Evolutionary conservation across 1,140 invertebrate genomes (phyloP).

Genomic region (Thaumetopoea pityocampa): DNA sequence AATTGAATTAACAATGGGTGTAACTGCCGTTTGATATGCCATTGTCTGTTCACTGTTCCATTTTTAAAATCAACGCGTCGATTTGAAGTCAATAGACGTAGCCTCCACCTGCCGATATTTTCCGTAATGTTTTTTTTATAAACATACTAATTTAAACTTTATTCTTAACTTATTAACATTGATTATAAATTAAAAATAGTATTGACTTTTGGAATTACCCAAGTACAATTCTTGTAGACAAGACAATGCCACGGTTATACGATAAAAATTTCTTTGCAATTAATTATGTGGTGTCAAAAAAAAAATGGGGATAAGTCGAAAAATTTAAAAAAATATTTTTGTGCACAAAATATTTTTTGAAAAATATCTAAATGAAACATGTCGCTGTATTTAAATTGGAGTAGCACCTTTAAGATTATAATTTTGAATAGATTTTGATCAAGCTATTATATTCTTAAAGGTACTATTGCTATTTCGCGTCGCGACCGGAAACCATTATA

Average conservation of each 20-base stretch:
- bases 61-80: conserved; percentile 42
- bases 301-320: too few species aligned
- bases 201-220: conserved; percentile 1
- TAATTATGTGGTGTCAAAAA: conserved; percentile 11
- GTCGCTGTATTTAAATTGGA: too few species aligned
- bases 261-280: conserved; percentile 29
- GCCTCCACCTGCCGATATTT: conserved; percentile 21
- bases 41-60: conserved; percentile 19
- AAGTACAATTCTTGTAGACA: conserved; percentile 22
- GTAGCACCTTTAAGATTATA: too few species aligned
- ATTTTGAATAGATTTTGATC: too few species aligned
- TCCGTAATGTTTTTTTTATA: conserved; percentile 25
- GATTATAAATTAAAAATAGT: conserved; percentile 5
- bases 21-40: conserved; percentile 43
- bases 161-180: neutral
- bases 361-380: too few species aligned
- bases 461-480: too few species aligned
- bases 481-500: too few species aligned
- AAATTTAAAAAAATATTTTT: neutral
- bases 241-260: conserved; percentile 22
- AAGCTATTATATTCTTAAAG: too few species aligned
- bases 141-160: conserved; percentile 15
- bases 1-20: too few species aligned
- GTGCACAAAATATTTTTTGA: neutral
- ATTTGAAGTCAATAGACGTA: conserved; percentile 45